Conservation (phyloP, 2,113 vertebrate genomes). For the Todiramphus saurophagus region DNA sequence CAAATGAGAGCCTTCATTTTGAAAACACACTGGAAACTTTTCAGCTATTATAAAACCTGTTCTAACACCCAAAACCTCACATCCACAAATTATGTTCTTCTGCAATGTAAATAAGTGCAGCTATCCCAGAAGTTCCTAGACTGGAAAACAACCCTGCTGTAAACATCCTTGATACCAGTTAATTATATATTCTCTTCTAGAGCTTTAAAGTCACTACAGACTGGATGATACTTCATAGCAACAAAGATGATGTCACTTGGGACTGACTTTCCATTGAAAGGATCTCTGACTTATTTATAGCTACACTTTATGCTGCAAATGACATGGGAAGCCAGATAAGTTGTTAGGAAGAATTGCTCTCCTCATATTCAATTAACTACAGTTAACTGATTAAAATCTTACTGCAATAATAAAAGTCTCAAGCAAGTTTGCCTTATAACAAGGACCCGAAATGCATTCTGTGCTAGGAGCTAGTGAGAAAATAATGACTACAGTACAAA, state of each 20-base stretch:
- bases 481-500: background rate
- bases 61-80: background rate
- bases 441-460: background rate
- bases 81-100: too few species aligned
- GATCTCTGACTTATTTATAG: conserved; percentile 47
- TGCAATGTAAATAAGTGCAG: background rate
- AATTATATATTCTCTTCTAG: background rate
- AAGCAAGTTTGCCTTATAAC: background rate
- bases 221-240: background rate
- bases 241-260: background rate
- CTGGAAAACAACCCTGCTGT: background rate
- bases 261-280: background rate
- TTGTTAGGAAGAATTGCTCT: background rate
- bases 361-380: background rate
- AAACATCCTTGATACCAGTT: background rate
- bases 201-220: background rate
- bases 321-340: conserved; percentile 14
- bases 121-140: background rate
- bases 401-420: background rate
- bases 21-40: background rate
- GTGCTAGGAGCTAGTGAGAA: background rate
- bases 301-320: conserved; percentile 12
- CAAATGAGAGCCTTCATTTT: background rate
- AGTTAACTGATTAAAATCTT: conserved; percentile 38
- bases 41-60: background rate